These are phyloP conservation scores for Polydrusus tereticollis DNA, from an alignment of 2,888 invertebrate species.

Conservation along the genomic window DNA sequence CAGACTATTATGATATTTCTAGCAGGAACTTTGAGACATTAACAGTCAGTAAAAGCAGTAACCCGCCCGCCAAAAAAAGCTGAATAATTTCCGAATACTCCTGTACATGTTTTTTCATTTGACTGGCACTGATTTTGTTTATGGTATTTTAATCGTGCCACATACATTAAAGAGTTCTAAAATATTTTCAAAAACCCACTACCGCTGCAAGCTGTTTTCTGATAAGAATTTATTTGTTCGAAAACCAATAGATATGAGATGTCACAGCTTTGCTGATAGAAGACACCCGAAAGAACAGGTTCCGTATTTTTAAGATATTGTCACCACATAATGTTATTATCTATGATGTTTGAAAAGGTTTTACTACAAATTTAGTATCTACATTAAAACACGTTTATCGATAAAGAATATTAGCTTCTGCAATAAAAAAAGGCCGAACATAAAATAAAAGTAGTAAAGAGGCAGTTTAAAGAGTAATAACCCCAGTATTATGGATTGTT, in stretches of 20 bases:
- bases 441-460: too few species aligned
- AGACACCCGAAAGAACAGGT: slow-evolving; percentile 2
- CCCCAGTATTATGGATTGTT: neutral
- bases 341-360: slow-evolving; percentile 35
- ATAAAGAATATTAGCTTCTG: neutral
- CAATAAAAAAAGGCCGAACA: neutral
- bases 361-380: slow-evolving; percentile 2
- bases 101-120: too few species aligned
- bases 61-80: too few species aligned
- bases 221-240: neutral
- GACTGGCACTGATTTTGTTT: too few species aligned
- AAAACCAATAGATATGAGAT: neutral
- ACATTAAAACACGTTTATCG: neutral
- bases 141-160: too few species aligned
- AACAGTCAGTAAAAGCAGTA: too few species aligned
- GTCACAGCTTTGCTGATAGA: neutral
- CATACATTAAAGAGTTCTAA: neutral
- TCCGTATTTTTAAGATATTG: slow-evolving; percentile 25
- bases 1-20: too few species aligned
- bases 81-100: too few species aligned
- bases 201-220: neutral
- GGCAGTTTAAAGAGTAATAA: neutral
- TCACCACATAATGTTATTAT: slow-evolving; percentile 8
- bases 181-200: neutral
- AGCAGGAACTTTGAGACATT: too few species aligned